Evolutionary conservation across 2,888 invertebrate species (phyloP), one percentile per base, ranked within the genome.

Genomic region (Stenoptilia bipunctidactyla): DNA sequence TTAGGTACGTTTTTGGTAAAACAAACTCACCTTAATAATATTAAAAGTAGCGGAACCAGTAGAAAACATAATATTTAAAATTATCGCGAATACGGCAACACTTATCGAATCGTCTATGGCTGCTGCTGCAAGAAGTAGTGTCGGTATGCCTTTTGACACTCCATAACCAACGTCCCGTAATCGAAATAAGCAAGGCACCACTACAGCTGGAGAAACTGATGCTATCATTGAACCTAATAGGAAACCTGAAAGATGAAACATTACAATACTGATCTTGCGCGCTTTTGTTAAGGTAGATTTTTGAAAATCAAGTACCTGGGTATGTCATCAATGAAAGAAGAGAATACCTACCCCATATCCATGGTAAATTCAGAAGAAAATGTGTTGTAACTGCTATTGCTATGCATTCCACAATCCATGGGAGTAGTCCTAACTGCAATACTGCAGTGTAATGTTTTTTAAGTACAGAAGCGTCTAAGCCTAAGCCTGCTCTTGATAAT

Each of bases 61-160:
- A 0, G 91, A 89, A 57, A 92, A 92, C 86, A 93, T 90, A 37
- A 93, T 88, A 50, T 92, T 92, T 46, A 93, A 85, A 43, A 92
- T 85, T 25, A 96, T 91, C 13, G 94, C 92, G 58, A 92, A 96
- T 13, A 91, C 88, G 13, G 94, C 94, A 13, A 96, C 96, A 15
- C 95, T 94, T n/a, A 92, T 85, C 1, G 95, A 94, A 69, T 96
- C 95, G 57, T 96, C 96, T 38, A 96, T 90, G 43, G 94, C 93
- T 8, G 95, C 89, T 1, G 95, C 90, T 1, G 96, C 96, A 14
- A 96, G 91, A 6, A 96, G 89, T 37, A 96, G 84, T 0, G 95
- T 95, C 1, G 95, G 94, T 34, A 96, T 92, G 10, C 95, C 95
- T 80, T 94, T 93, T 25, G 90, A 88, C 0, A 92, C 89, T 0